Conservation (phyloP, 1,140 invertebrate species). For the Pachyrhynchus sulphureomaculatus region DNA sequence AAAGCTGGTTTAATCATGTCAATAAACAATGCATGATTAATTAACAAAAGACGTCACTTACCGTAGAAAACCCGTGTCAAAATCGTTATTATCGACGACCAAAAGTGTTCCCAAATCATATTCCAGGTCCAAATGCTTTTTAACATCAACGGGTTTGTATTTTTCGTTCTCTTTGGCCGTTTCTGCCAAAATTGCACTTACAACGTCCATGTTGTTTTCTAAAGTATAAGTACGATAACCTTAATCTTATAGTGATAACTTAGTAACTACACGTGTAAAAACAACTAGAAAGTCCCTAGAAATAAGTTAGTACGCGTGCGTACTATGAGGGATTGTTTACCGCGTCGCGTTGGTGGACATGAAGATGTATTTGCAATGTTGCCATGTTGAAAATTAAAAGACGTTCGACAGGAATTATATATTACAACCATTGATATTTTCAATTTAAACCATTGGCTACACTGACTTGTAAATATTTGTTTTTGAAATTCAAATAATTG, state of each 20-base stretch:
- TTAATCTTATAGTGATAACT: slow-evolving; percentile 19
- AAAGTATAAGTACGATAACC: slow-evolving; percentile 11
- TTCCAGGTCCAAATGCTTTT: slow-evolving; percentile 72
- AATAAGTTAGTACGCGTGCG: not conserved
- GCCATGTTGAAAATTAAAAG: too few species aligned
- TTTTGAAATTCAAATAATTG: too few species aligned
- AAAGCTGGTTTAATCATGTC: slow-evolving; percentile 9
- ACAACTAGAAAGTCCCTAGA: slow-evolving; percentile 21
- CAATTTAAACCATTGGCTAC: too few species aligned
- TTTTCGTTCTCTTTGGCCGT: slow-evolving; percentile 61
- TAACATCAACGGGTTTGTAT: slow-evolving; percentile 67
- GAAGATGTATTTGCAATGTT: too few species aligned
- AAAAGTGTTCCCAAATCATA: slow-evolving; percentile 69
- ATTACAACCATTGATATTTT: too few species aligned
- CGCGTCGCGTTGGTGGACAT: not conserved
- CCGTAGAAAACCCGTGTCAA: slow-evolving; percentile 62
- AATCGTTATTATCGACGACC: slow-evolving; percentile 66
- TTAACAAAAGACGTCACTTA: slow-evolving; percentile 50
- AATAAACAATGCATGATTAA: slow-evolving; percentile 16
- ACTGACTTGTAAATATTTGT: too few species aligned
- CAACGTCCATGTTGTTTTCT: slow-evolving; percentile 61
- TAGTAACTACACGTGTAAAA: slow-evolving; percentile 25
- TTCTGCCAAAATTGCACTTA: slow-evolving; percentile 63
- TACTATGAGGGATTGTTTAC: not conserved
- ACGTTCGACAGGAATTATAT: too few species aligned